Evolutionary conservation across 1,140 invertebrate species (phyloP).

Genomic region (Pristionchus pacificus): DNA sequence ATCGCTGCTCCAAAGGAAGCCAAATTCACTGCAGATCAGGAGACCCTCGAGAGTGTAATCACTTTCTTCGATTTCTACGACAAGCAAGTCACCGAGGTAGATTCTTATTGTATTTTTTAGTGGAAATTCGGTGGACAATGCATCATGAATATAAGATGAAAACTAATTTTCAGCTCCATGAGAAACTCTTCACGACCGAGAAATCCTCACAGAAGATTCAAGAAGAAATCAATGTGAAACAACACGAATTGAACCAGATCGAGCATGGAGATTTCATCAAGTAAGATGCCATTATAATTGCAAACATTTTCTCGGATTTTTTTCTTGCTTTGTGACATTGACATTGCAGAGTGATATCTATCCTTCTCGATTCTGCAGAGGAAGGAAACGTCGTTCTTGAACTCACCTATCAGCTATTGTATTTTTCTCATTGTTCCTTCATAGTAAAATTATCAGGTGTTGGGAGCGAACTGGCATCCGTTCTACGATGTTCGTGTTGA

Average conservation of each 20-base stretch:
- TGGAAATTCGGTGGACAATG: too few species aligned
- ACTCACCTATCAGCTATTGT: background rate
- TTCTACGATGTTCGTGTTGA: constrained; percentile 59
- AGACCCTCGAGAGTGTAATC: constrained; percentile 32
- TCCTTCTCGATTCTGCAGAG: constrained; percentile 14
- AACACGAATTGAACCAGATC: constrained; percentile 23
- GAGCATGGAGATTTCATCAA: background rate
- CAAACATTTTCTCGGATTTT: background rate
- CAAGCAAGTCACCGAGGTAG: background rate
- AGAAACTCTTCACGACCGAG: background rate
- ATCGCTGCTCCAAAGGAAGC: constrained; percentile 13
- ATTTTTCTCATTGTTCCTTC: constrained; percentile 5
- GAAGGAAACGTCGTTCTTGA: background rate
- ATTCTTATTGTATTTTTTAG: constrained; percentile 2
- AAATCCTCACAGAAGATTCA: constrained; percentile 15
- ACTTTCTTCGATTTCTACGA: constrained; percentile 34
- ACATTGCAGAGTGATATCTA: constrained; percentile 13
- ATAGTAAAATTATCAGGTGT: constrained; percentile 60
- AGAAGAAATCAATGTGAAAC: constrained; percentile 23
- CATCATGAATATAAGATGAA: background rate
- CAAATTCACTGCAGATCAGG: background rate
- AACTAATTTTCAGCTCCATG: background rate
- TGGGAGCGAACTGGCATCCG: constrained; percentile 56
- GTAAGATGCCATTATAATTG: constrained; percentile 14
- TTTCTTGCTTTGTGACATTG: too few species aligned